Percentiles rank a stretch among this genome's conserved stretches.
Conservation (phyloP, 2,113 vertebrate genomes). For the Grus americana region DNA sequence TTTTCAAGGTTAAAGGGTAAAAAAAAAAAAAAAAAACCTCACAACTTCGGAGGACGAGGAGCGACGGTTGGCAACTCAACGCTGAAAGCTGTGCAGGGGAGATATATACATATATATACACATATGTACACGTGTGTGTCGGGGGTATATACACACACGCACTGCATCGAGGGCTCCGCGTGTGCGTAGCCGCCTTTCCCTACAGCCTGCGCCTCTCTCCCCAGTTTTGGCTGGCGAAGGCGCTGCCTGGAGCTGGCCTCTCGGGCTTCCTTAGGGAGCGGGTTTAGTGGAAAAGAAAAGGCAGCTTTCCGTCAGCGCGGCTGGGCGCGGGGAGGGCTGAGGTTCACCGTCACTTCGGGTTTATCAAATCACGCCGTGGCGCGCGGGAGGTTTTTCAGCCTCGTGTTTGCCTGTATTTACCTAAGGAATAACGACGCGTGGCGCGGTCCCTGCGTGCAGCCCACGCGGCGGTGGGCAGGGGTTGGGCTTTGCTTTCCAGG, state of each 20-base stretch:
- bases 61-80: background rate
- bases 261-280: background rate
- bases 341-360: rapidly evolving
- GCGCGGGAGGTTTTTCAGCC: background rate
- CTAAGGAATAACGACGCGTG: rapidly evolving
- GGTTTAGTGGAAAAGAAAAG: background rate
- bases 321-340: background rate
- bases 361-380: background rate
- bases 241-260: rapidly evolving
- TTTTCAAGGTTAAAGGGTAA: conserved; percentile 74
- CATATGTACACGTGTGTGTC: too few relatives aligned
- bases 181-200: background rate
- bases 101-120: too few relatives aligned
- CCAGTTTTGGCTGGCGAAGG: background rate
- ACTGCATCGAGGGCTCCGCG: too few relatives aligned
- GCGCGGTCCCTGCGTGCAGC: background rate
- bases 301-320: background rate
- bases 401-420: background rate
- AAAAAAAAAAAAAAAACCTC: background rate
- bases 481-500: background rate
- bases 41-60: background rate
- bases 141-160: rapidly evolving
- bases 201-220: rapidly evolving
- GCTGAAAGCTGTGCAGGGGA: background rate
- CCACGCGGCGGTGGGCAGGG: rapidly evolving